Evolutionary conservation across 2,888 invertebrate species (phyloP).

Genomic region (Neoaliturus tenellus): DNA sequence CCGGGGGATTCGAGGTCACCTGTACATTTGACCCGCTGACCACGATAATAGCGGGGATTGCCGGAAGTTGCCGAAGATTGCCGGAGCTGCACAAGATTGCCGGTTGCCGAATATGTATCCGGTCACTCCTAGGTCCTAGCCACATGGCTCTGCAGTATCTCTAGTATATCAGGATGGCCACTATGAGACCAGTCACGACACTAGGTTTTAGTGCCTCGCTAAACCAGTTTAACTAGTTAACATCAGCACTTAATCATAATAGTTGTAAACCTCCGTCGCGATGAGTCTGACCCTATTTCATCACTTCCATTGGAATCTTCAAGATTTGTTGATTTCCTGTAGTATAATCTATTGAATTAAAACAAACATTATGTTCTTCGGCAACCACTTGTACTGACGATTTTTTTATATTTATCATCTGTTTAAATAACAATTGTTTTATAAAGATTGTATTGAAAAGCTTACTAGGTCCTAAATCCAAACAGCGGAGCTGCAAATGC

Average conservation of each 20-base stretch:
- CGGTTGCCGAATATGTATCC: background rate
- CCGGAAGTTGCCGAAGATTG: background rate
- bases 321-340: no score
- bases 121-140: background rate
- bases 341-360: background rate
- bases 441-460: no score
- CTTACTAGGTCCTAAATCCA: no score
- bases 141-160: background rate
- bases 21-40: conserved; percentile 18
- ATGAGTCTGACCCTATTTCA: background rate
- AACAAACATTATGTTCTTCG: no score
- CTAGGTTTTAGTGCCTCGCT: background rate
- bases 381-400: no score
- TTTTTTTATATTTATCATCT: no score
- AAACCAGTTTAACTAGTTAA: background rate
- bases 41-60: background rate
- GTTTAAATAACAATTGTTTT: no score
- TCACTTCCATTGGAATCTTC: background rate
- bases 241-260: background rate
- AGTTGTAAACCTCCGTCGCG: background rate
- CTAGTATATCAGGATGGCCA: background rate
- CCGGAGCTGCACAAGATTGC: no score
- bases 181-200: no score
- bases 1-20: background rate
- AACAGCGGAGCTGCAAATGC: no score